Evolutionary conservation across 2,113 vertebrate species (phyloP).

Genomic region (Saimiri boliviensis): DNA sequence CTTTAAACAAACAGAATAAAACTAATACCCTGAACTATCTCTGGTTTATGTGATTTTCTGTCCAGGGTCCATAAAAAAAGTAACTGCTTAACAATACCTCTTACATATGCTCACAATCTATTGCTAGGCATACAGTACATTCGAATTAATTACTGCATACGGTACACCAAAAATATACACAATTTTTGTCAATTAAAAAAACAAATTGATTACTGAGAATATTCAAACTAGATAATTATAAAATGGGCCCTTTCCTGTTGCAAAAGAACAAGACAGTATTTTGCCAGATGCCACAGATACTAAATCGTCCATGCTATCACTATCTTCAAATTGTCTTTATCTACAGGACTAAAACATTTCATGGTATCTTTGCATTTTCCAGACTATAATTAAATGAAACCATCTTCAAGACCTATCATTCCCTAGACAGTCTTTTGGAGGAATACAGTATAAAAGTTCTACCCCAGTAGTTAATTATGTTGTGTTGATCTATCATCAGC

Average conservation of each 20-base stretch:
- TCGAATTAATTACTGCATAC: not conserved
- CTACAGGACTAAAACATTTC: not conserved
- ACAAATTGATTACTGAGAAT: not conserved
- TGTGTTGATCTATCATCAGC: slow-evolving; percentile 49
- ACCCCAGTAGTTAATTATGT: not conserved
- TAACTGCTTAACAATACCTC: not conserved
- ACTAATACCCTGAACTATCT: not conserved
- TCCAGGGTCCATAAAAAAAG: not conserved
- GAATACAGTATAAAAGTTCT: slow-evolving; percentile 38
- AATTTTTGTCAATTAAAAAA: not conserved
- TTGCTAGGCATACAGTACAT: not conserved
- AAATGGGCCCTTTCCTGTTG: not conserved
- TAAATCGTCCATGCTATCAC: not conserved
- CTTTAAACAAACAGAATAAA: slow-evolving; percentile 1
- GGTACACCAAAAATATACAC: not conserved
- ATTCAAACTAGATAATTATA: not conserved
- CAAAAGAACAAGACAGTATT: not conserved
- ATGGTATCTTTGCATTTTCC: not conserved
- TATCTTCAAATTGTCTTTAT: not conserved
- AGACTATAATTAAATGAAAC: slow-evolving; percentile 61
- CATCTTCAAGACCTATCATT: slow-evolving; percentile 21
- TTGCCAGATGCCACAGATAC: not conserved
- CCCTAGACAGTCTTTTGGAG: slow-evolving; percentile 40
- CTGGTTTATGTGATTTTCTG: not conserved
- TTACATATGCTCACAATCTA: not conserved